A percentile compares a stretch with the other conserved stretches of the same genome.
Evolutionary conservation across 2,797 vertebrate genomes (phyloP).

Genomic region (Scleropages formosus): DNA sequence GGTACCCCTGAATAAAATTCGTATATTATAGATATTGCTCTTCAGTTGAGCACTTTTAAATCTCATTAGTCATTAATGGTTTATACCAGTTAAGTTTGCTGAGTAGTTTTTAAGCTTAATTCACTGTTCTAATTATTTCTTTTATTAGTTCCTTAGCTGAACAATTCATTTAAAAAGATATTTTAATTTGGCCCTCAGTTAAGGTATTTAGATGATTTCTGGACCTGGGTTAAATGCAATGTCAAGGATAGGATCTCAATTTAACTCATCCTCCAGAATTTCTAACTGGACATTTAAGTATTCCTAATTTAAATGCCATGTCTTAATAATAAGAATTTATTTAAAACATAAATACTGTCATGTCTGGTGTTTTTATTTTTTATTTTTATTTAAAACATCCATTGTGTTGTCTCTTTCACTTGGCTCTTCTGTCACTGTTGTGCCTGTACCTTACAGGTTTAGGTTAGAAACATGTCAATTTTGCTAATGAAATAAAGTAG

Average conservation of each 20-base stretch:
- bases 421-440: not conserved
- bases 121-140: conserved; percentile 4
- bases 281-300: conserved; percentile 15
- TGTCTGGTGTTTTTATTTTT: not conserved
- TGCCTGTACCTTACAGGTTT: conserved; percentile 3
- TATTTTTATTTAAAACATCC: not conserved
- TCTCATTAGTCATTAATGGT: conserved; percentile 9
- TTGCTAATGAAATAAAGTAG: not conserved
- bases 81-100: not conserved
- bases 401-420: not conserved
- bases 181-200: not conserved
- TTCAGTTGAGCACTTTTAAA: not conserved
- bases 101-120: not conserved
- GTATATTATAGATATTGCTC: not conserved
- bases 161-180: not conserved
- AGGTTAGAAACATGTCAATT: not conserved
- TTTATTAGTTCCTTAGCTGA: not conserved
- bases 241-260: not conserved
- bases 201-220: not conserved
- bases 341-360: not conserved
- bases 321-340: conserved; percentile 2
- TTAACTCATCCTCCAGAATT: not conserved
- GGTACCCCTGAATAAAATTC: not conserved
- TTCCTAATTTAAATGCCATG: not conserved
- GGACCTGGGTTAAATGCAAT: not conserved